Percentiles rank a stretch among this genome's conserved stretches.
Conservation (phyloP, 2,888 invertebrate species). For the Pseudococcus longispinus region DNA sequence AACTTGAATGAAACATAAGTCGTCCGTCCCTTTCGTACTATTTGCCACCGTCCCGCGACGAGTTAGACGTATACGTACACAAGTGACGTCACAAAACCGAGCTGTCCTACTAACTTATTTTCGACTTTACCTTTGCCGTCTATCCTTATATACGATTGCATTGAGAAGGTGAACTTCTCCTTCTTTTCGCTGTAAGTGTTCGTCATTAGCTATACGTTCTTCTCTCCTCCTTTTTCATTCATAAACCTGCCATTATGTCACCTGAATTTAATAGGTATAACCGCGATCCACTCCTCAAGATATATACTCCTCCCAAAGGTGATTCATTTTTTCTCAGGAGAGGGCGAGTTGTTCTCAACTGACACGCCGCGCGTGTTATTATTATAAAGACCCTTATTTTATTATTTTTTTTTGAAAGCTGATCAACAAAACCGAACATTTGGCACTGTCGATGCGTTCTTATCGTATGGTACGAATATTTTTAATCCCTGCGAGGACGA, state of each 20-base stretch:
- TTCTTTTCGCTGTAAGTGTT: background rate
- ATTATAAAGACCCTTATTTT: conserved; percentile 14
- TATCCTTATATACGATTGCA: background rate
- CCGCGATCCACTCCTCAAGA: background rate
- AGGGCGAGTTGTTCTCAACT: background rate
- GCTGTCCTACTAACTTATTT: conserved; percentile 54
- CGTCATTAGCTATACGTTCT: background rate
- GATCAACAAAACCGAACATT: conserved; percentile 18
- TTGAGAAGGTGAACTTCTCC: background rate
- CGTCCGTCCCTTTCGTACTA: background rate
- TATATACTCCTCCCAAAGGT: background rate
- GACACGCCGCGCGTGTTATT: background rate
- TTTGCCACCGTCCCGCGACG: background rate
- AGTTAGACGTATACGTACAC: background rate
- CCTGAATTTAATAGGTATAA: background rate
- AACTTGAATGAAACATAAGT: conserved; percentile 46
- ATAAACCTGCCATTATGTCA: background rate
- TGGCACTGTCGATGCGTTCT: conserved; percentile 30
- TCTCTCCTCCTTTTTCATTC: background rate
- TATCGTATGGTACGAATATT: conserved; percentile 15
- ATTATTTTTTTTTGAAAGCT: background rate
- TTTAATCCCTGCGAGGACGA: conserved; percentile 4
- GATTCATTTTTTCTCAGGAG: background rate
- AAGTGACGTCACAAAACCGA: conserved; percentile 46
- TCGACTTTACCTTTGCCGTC: background rate